Conservation (phyloP, 2,113 vertebrate species). For the Bothrops jararaca region DNA sequence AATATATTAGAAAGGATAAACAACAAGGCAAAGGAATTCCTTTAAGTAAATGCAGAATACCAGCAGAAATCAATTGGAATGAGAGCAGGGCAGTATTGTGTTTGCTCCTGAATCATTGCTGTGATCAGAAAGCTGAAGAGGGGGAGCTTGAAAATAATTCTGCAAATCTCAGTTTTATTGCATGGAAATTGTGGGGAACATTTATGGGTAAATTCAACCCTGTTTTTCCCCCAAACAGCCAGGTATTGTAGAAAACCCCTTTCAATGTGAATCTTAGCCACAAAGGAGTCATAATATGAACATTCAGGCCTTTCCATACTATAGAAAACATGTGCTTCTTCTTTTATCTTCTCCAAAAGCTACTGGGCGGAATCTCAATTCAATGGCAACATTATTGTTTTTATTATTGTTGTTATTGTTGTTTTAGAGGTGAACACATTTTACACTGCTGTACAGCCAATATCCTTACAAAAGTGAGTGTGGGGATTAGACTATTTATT, state of each 20-base stretch:
- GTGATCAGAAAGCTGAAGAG: conserved; percentile 5
- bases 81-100: not conserved
- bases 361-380: not conserved
- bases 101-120: not conserved
- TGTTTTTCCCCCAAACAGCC: conserved; percentile 1
- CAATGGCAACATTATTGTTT: not conserved
- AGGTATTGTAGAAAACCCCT: conserved; percentile 16
- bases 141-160: conserved; percentile 32
- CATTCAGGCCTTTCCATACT: not conserved
- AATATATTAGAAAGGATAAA: conserved; percentile 60
- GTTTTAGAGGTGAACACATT: not conserved
- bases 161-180: not conserved
- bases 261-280: not conserved
- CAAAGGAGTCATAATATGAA: too few relatives aligned
- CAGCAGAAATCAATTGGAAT: conserved; percentile 26
- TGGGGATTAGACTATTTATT: too few relatives aligned
- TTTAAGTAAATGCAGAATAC: conserved; percentile 35
- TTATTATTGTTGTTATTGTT: too few relatives aligned
- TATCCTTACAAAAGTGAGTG: not conserved
- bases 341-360: not conserved
- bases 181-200: conserved; percentile 24
- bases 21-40: conserved; percentile 34
- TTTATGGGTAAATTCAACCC: conserved; percentile 2
- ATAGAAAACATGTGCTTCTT: not conserved
- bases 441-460: not conserved